Evolutionary conservation across 2,113 vertebrate species (phyloP).

Genomic region (Peromyscus californicus): DNA sequence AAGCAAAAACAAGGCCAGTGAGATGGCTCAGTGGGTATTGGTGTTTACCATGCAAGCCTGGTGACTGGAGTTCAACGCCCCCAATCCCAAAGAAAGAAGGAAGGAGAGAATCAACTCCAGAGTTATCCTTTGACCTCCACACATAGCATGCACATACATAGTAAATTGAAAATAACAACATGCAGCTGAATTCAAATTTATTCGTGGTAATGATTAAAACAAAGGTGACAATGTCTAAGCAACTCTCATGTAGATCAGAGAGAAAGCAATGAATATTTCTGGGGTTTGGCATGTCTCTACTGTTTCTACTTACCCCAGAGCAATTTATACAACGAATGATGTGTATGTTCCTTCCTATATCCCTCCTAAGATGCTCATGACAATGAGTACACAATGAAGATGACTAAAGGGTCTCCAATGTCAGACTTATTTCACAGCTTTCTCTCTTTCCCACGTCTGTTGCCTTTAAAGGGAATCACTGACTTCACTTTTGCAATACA

Average conservation of each 20-base stretch:
- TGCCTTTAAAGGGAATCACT: constrained; percentile 47
- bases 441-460: neutral
- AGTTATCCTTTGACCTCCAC: neutral
- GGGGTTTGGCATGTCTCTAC: neutral
- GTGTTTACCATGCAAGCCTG: neutral
- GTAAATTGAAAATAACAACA: neutral
- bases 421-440: neutral
- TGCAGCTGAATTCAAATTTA: constrained; percentile 5
- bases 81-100: neutral
- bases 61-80: neutral
- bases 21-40: neutral
- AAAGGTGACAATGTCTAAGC: neutral
- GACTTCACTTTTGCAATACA: constrained; percentile 37
- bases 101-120: neutral
- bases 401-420: neutral
- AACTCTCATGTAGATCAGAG: constrained; percentile 9
- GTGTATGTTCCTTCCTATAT: neutral
- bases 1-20: neutral
- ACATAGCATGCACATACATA: neutral
- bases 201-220: constrained; percentile 43
- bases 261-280: constrained; percentile 8
- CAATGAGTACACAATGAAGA: neutral
- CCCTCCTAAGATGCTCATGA: neutral
- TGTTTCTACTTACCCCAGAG: neutral
- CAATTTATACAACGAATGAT: neutral